phyloP scores from a whole-genome alignment of 2,113 vertebrate species.

The Clupea harengus region DNA sequence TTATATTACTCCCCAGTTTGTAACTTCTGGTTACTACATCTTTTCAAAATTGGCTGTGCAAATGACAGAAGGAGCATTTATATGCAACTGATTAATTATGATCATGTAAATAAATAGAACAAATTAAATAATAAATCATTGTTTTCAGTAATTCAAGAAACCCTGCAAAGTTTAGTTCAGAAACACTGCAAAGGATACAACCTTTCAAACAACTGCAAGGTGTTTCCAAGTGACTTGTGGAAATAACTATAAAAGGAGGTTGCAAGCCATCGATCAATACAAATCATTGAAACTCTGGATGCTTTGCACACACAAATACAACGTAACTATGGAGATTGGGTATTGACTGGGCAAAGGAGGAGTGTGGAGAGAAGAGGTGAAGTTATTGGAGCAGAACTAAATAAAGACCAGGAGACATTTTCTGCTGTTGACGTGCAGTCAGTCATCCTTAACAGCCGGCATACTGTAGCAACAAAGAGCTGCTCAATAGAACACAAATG shows the following conservation, averaged over 20 bases:
- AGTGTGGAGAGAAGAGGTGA: background rate
- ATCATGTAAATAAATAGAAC: too few species aligned
- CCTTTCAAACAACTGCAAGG: too few species aligned
- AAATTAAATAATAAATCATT: too few species aligned
- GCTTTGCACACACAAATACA: background rate
- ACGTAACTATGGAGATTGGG: background rate
- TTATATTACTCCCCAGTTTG: too few species aligned
- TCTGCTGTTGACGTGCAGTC: background rate
- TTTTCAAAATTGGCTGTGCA: too few species aligned
- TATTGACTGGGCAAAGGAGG: background rate
- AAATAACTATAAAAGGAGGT: background rate
- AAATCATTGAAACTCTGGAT: background rate
- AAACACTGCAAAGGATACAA: too few species aligned
- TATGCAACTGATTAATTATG: too few species aligned
- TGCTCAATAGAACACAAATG: background rate
- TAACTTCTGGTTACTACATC: too few species aligned
- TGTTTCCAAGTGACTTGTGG: too few species aligned
- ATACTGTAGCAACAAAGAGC: background rate
- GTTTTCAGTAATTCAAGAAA: too few species aligned
- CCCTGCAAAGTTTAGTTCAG: too few species aligned
- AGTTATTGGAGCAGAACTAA: background rate
- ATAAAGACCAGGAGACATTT: background rate
- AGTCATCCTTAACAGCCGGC: background rate
- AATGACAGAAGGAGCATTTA: too few species aligned
- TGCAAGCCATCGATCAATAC: background rate